A percentile compares a stretch with the other conserved stretches of the same genome.
Evolutionary conservation across 2,113 vertebrate genomes (phyloP).

Genomic region (Sinocyclocheilus rhinocerous): DNA sequence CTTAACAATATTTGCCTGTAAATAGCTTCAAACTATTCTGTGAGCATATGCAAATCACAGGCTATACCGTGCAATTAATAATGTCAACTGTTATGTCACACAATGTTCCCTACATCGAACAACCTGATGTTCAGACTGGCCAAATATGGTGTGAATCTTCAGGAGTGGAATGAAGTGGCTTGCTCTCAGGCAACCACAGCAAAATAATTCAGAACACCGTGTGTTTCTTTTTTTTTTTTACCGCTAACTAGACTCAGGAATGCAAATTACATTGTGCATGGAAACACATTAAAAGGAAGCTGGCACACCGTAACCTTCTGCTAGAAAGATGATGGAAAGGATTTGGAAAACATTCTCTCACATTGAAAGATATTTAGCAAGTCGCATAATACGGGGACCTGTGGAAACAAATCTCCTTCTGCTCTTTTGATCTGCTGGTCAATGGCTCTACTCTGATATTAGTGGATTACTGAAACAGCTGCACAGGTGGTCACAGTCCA

Average conservation of each 20-base stretch:
- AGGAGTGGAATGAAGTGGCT: constrained; percentile 55
- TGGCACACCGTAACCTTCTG: constrained; percentile 69
- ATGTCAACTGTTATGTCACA: background rate
- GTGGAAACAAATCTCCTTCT: constrained; percentile 59
- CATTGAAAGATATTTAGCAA: constrained; percentile 67
- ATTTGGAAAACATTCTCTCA: constrained; percentile 70
- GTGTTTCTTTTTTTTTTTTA: constrained; percentile 53
- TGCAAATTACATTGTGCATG: constrained; percentile 70
- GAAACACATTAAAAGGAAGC: constrained; percentile 68
- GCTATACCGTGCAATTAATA: background rate
- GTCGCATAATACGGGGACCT: constrained; percentile 53
- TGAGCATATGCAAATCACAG: background rate
- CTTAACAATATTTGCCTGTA: background rate
- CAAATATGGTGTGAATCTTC: constrained; percentile 39
- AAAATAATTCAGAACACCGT: constrained; percentile 64
- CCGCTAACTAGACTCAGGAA: constrained; percentile 64
- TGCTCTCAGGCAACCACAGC: constrained; percentile 64
- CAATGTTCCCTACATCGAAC: background rate
- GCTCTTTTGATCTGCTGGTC: constrained; percentile 41
- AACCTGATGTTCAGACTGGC: constrained; percentile 3
- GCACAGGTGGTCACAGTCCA: constrained; percentile 59
- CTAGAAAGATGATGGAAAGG: constrained; percentile 67
- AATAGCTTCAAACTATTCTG: background rate
- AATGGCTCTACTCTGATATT: constrained; percentile 62
- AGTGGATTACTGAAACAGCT: constrained; percentile 50